phyloP scores from a whole-genome alignment of 2,888 invertebrate genomes.

The Myopa tessellatipennis region DNA sequence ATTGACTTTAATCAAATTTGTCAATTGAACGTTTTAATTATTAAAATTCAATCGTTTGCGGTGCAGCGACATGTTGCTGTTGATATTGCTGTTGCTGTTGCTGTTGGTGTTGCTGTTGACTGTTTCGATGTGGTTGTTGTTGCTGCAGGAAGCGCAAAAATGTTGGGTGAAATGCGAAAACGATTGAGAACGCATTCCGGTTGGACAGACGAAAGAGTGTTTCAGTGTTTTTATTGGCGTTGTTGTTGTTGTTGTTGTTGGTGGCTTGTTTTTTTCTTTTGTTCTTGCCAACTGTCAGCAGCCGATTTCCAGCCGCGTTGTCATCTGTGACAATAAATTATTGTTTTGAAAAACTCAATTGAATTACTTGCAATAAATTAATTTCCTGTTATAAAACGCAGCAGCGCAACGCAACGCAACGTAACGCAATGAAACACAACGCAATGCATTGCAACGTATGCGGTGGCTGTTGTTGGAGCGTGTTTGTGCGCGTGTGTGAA shows the following conservation, averaged over 20 bases:
- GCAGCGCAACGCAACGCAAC: conserved; percentile 13
- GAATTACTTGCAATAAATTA: conserved; percentile 60
- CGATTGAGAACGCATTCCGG: background rate
- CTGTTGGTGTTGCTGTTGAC: conserved; percentile 15
- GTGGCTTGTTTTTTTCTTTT: background rate
- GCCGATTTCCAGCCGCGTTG: background rate
- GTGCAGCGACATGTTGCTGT: conserved; percentile 39
- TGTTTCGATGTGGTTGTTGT: background rate
- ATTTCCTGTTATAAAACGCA: conserved; percentile 52
- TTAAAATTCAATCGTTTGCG: conserved; percentile 62
- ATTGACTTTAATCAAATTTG: conserved; percentile 63
- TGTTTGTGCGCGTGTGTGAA: background rate
- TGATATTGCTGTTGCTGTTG: background rate
- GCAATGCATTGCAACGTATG: conserved; percentile 6
- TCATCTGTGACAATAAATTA: conserved; percentile 50
- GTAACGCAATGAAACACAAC: background rate
- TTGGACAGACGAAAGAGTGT: too few species aligned
- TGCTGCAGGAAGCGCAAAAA: background rate
- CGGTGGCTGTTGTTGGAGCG: background rate
- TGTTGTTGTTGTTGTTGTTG: too few species aligned
- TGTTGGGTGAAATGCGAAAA: background rate
- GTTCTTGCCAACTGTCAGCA: background rate
- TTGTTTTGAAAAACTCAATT: conserved; percentile 56
- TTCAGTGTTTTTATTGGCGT: too few species aligned
- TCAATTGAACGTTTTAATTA: conserved; percentile 62